A percentile compares a stretch with the other conserved stretches of the same genome.
Evolutionary conservation across 2,113 vertebrate genomes (phyloP).

Genomic region (Asarcornis scutulata): DNA sequence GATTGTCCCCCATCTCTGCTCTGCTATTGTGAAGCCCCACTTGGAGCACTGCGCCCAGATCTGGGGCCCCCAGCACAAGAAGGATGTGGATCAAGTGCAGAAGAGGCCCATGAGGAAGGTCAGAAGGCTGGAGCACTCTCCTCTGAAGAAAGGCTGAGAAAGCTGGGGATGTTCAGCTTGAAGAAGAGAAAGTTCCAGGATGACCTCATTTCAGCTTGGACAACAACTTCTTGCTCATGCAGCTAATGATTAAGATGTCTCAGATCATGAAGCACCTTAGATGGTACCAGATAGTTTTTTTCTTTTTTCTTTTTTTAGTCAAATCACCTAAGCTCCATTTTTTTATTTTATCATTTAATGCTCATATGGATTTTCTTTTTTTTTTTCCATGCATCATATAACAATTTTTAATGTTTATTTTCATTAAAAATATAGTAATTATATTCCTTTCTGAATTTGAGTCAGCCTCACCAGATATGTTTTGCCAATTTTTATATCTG

Average conservation of each 20-base stretch:
- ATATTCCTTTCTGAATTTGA: neutral
- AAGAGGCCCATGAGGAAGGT: no score
- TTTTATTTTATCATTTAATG: neutral
- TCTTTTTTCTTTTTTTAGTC: neutral
- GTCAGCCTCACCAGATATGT: neutral
- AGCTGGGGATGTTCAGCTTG: no score
- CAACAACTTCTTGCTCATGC: no score
- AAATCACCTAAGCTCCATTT: neutral
- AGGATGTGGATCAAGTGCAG: no score
- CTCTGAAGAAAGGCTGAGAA: no score
- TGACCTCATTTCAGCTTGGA: no score
- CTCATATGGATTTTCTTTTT: neutral
- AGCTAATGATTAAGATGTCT: neutral
- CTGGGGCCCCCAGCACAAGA: no score
- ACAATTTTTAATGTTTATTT: neutral
- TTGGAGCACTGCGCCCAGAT: no score
- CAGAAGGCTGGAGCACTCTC: no score
- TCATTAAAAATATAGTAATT: neutral
- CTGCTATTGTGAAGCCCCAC: no score
- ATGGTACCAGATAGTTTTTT: neutral
- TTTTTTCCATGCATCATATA: neutral
- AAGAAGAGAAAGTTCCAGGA: no score
- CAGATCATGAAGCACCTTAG: neutral
- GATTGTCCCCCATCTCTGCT: no score
- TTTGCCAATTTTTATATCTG: neutral